phyloP scores from a whole-genome alignment of 2,797 vertebrate genomes.

The Fundulus diaphanus region DNA sequence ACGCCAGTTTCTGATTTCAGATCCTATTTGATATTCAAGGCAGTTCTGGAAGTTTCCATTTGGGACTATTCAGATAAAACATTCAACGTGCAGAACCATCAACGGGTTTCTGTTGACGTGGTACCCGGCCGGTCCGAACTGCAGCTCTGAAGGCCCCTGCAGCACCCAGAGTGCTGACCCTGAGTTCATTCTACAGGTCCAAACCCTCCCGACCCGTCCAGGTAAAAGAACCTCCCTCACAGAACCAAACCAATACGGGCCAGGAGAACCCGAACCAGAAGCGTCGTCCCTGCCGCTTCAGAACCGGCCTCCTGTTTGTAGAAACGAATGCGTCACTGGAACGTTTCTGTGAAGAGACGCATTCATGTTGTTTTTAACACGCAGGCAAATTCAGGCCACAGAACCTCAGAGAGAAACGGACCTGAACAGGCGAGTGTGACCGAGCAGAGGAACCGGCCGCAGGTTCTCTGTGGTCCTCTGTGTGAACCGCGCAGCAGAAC shows the following conservation, averaged over 20 bases:
- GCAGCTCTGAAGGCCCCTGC: too few relatives aligned
- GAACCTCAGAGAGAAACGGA: neutral
- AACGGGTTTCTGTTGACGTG: too few relatives aligned
- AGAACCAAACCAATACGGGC: neutral
- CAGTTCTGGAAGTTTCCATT: neutral
- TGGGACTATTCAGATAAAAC: neutral
- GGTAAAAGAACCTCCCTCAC: too few relatives aligned
- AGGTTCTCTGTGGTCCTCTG: neutral
- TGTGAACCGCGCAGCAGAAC: neutral
- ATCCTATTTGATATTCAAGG: conserved; percentile 27
- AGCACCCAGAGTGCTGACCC: too few relatives aligned
- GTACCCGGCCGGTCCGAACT: neutral
- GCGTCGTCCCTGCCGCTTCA: neutral
- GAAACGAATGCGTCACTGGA: neutral
- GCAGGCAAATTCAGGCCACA: neutral
- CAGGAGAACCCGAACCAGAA: neutral
- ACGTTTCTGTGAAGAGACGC: neutral
- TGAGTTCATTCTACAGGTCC: too few relatives aligned
- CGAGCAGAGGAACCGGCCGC: neutral
- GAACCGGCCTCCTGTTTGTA: too few relatives aligned
- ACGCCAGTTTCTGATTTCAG: neutral
- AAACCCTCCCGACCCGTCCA: too few relatives aligned
- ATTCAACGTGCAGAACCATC: too few relatives aligned
- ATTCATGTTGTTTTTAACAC: neutral
- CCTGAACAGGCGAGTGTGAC: neutral